Base-by-base conservation (phyloP, 1,140 invertebrate genomes). In the Callitettix versicolor region DNA sequence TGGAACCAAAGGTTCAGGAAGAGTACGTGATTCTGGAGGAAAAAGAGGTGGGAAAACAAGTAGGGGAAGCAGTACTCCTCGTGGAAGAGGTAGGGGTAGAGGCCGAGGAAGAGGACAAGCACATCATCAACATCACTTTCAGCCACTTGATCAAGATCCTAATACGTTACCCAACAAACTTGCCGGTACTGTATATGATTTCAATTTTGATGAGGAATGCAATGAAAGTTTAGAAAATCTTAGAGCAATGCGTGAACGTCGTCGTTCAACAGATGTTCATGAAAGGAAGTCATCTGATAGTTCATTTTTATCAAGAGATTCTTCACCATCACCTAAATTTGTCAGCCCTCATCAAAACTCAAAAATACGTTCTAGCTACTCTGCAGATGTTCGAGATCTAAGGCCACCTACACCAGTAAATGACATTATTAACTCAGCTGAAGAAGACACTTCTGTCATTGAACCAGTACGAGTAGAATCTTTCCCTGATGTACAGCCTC, bases 111-210 rank as follows among this genome's bases (percentile, higher is more conserved):
- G 78, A 67, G 63, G 68, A 52, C 56, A 65, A 47, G 53, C 56
- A 18, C 40, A 50, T 47, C 17, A 34, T 14, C 41, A 53, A 18
- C 51, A 51, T 65, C 66, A 59, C 64, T 71, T 68, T 63, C 75
- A 30, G 9, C 26, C 3, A 9, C 75, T 60, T 20, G 64, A 51
- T 65, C 65, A 58, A 63, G 72, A 69, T 63, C 75, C 75, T 60
- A 72, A 78, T 44, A 77, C 76, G 0, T 84, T 84, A 40, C 80
- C 82, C 51, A 86, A 81, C 63, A 88, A 88, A 68, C 72, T 92
- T 21, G 81, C 83, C 3, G 88, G 89, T 2, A 91, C 88, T 1
- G 88, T 91, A 1, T 93, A 91, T 59, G 86, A 89, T 64, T 80
- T 89, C 60, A 85, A 91, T 66, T 88, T 86, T 55, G 85, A 91